phyloP scores from a whole-genome alignment of 2,797 vertebrate genomes.

The Periparus ater region DNA sequence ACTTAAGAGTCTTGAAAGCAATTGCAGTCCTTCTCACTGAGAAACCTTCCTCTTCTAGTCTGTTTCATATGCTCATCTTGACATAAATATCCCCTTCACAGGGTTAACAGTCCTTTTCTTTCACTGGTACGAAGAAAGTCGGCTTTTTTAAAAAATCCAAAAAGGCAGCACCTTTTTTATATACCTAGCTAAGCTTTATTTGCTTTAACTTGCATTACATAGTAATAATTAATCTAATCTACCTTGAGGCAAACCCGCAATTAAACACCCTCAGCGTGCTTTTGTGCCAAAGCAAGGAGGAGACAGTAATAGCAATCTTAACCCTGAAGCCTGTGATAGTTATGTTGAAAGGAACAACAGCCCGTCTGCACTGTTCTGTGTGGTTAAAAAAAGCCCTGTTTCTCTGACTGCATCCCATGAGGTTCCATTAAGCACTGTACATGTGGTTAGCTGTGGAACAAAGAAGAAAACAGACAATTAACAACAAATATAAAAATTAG shows the following conservation, averaged over 20 bases:
- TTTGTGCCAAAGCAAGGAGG: conserved; percentile 81
- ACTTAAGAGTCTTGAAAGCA: conserved; percentile 74
- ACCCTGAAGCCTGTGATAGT: conserved; percentile 81
- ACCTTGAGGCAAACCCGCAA: conserved; percentile 82
- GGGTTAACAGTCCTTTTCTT: conserved; percentile 71
- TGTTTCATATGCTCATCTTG: conserved; percentile 66
- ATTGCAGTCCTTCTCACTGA: conserved; percentile 78
- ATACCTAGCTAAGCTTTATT: conserved; percentile 82
- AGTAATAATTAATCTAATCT: conserved; percentile 85
- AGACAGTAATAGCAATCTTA: conserved; percentile 79
- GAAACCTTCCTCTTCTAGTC: conserved; percentile 75
- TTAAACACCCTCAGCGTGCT: conserved; percentile 77
- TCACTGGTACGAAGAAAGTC: conserved; percentile 69
- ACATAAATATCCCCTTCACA: conserved; percentile 72
- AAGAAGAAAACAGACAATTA: conserved; percentile 68
- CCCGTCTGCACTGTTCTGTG: conserved; percentile 71
- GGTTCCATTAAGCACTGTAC: conserved; percentile 77
- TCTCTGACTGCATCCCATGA: conserved; percentile 80
- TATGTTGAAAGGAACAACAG: conserved; percentile 74
- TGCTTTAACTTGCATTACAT: conserved; percentile 83
- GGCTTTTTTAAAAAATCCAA: conserved; percentile 69
- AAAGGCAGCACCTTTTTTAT: conserved; percentile 80
- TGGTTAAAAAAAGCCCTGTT: conserved; percentile 74
- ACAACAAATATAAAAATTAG: neutral
- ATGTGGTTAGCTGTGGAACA: conserved; percentile 89